Base-by-base conservation (phyloP, 2,797 vertebrate genomes). In the Rhynchonycteris naso region DNA sequence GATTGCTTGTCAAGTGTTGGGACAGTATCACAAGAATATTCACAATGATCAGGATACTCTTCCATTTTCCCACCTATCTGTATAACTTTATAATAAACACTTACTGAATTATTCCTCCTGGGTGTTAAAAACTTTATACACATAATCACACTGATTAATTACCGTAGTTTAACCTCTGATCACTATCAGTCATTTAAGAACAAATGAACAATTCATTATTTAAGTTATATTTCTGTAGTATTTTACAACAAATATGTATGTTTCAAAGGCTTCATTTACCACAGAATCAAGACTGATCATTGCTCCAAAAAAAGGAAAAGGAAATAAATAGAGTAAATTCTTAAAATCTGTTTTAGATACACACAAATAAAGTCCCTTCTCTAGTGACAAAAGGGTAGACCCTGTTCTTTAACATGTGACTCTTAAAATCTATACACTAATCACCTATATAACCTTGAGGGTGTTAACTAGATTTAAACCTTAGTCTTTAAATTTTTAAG, bases 401-500 rank as follows among this genome's bases (percentile, higher is more conserved):
- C 10, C 35, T 68, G 50, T n/a, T 61, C 54, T 56, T 72, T 69
- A 59, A 84, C n/a, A 28, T 50, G 16, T 14, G 12, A 66, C 59
- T 95, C 79, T n/a, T 85, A 35, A 93, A 76, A 72, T 7, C 26
- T 28, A 81, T 6, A 71, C 21, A 65, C 28, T 69, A 84, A 85
- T 66, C 78, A 88, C 21, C 8, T 72, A 92, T 33, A 79, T 66
- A 24, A 52, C 66, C 30, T 50, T 18, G 14, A 69, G 3, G 18
- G 21, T 86, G 24, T 58, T 88, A 47, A 59, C 43, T 33, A 10
- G 22, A 82, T 69, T 89, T 90, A 92, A 90, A 74, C 2, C 13
- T 56, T 81, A 19, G 22, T 75, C 93, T 86, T 91, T 93, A 79
- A 76, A 88, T 89, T 85, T 93, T 22, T 66, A 74, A 88, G 68